These are phyloP conservation scores for Petrolisthes manimaculis DNA, from an alignment of 2,888 invertebrate species.

Conservation along the genomic window DNA sequence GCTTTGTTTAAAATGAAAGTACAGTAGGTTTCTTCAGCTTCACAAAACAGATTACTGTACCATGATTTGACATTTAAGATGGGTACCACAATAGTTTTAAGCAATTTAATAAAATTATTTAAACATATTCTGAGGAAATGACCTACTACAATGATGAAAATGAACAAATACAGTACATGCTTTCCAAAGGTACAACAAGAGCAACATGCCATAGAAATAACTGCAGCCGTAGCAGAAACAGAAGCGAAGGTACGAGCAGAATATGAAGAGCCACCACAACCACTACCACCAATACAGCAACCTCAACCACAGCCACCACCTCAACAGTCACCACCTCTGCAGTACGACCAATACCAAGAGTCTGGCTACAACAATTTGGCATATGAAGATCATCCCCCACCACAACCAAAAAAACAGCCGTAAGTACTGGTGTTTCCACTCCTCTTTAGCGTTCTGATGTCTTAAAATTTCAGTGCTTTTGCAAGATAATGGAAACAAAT, in stretches of 20 bases:
- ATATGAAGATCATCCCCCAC: not conserved
- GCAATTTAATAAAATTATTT: not conserved
- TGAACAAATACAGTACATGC: not conserved
- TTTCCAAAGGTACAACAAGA: constrained; percentile 11
- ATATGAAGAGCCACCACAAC: not conserved
- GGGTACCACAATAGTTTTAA: not conserved
- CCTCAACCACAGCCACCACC: not conserved
- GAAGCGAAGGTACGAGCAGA: constrained; percentile 5
- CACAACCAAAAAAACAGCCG: constrained; percentile 1
- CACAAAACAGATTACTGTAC: not conserved
- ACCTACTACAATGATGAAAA: not conserved
- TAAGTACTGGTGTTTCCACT: not conserved
- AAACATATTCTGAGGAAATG: not conserved
- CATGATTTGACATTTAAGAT: not conserved
- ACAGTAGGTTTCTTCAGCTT: too few species aligned
- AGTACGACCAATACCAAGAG: not conserved
- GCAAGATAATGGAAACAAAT: too few species aligned
- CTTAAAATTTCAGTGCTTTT: too few species aligned
- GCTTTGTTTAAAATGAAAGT: not conserved
- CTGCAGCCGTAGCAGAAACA: constrained; percentile 11
- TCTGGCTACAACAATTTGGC: not conserved
- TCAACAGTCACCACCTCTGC: not conserved
- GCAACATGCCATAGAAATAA: constrained; percentile 11
- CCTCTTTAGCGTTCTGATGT: not conserved
- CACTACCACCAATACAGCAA: not conserved